Base-by-base conservation (phyloP, 1,140 invertebrate species). In the Dreissena rostriformis region DNA sequence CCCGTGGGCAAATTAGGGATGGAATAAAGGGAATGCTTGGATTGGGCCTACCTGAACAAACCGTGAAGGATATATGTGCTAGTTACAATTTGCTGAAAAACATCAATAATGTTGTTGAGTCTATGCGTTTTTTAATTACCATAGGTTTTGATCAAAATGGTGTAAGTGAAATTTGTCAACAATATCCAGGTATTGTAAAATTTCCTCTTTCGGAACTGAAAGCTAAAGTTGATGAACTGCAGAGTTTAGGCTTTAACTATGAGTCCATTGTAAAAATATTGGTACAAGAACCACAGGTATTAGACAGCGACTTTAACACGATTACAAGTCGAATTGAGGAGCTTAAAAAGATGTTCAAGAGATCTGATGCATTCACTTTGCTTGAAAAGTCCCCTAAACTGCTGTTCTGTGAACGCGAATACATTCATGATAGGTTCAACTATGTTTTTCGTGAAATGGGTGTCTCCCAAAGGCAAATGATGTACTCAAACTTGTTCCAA, bases 361-460 rank as follows among this genome's bases (percentile, higher is more conserved):
- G 74, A 14, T 80, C 80, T 14, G 88, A 88, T 75, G 70, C 85
- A 10, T 61, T 86, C n/a, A 55, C 71, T 12, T 28, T 89, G 22
- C 79, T 89, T 17, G 28, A 79, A 0, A 71, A 66, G 39, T 88
- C 75, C 17, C 91, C 91, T 15, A 19, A 74, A 19, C 28, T 91
- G 19, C 52, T 92, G n/a, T 75, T 84, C n/a, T 87, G 86, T 17
- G 86, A 90, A 57, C 76, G 85, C 29, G 75, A 80, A 15, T 65
- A 84, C 2, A 86, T 92, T 26, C 65, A 78, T 26, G 75, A 87
- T 28, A 90, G 89, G 78, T 92, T 90, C 82, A 63, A 88, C 51
- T 92, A 92, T 82, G 89, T 92, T 24, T 89, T 85, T 82, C 67
- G 80, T 53, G 65, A 82, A 49, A 91, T 92, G 90, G 88, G 88